phyloP scores from a whole-genome alignment of 64 coral and sea anemone species.

The Orbicella faveolata region DNA sequence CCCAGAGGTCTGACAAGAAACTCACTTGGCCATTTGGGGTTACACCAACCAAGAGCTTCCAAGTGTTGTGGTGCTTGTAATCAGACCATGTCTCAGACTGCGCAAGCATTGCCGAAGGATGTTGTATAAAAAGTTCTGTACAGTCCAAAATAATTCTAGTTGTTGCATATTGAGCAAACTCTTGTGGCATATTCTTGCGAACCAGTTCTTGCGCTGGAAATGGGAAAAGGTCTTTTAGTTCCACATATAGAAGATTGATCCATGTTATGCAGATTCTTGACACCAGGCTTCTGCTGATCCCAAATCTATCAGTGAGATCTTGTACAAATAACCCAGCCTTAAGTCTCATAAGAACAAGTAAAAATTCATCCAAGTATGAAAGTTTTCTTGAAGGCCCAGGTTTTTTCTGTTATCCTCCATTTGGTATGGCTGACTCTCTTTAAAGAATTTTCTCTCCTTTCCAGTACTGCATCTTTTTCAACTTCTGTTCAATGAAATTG shows the following conservation, averaged over 20 bases:
- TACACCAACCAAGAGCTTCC: slow-evolving; percentile 15
- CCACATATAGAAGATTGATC: slow-evolving; percentile 42
- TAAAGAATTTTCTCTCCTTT: background rate
- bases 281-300: slow-evolving; percentile 35
- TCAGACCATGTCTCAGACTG: slow-evolving; percentile 41
- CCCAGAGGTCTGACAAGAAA: slow-evolving; percentile 30
- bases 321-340: slow-evolving; percentile 49
- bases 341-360: slow-evolving; percentile 48
- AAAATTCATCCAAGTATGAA: slow-evolving; percentile 2
- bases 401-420: slow-evolving; percentile 9
- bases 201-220: slow-evolving; percentile 31
- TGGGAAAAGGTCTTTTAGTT: slow-evolving; percentile 49
- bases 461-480: slow-evolving; percentile 55
- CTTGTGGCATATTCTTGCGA: slow-evolving; percentile 33
- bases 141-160: slow-evolving; percentile 50
- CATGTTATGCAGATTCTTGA: slow-evolving; percentile 60
- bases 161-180: slow-evolving; percentile 33
- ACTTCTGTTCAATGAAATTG: slow-evolving; percentile 38
- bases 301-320: slow-evolving; percentile 47
- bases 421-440: slow-evolving; percentile 32
- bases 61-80: slow-evolving; percentile 44
- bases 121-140: slow-evolving; percentile 39
- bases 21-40: slow-evolving; percentile 40
- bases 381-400: slow-evolving; percentile 39
- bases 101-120: slow-evolving; percentile 31